Conservation (phyloP, 2,113 vertebrate species). For the Lontra canadensis region DNA sequence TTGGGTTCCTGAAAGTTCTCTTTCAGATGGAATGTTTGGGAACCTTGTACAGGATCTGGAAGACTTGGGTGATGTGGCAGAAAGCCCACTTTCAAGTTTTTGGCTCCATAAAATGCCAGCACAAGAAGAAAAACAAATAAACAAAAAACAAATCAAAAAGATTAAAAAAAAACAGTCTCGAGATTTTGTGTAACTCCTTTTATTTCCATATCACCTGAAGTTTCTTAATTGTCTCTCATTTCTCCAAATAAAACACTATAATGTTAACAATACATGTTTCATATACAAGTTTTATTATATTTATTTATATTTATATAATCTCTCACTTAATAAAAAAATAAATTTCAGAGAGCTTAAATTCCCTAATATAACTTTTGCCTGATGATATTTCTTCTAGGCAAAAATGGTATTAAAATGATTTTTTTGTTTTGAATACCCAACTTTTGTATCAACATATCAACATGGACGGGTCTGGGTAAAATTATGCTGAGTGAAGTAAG, state of each 20-base stretch:
- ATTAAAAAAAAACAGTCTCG: neutral
- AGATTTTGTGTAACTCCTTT: neutral
- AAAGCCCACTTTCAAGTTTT: neutral
- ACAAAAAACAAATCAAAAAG: neutral
- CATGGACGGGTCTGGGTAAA: too few species aligned
- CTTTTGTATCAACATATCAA: too few species aligned
- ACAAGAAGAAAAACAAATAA: neutral
- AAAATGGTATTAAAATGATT: neutral
- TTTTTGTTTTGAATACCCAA: neutral
- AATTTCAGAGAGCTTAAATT: neutral
- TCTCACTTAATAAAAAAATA: neutral
- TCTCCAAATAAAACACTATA: neutral
- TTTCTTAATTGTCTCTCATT: neutral
- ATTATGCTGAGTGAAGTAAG: too few species aligned
- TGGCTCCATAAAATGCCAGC: neutral
- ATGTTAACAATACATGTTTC: neutral
- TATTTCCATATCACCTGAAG: neutral
- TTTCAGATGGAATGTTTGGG: neutral
- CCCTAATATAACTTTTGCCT: neutral
- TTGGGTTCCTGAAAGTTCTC: neutral
- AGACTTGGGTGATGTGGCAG: neutral
- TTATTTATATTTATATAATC: neutral
- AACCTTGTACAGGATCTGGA: neutral
- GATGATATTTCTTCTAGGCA: neutral
- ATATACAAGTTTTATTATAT: neutral